A percentile compares a stretch with the other conserved stretches of the same genome.
Conservation (phyloP, 2,888 invertebrate genomes). For the Eucriotettix oculatus region DNA sequence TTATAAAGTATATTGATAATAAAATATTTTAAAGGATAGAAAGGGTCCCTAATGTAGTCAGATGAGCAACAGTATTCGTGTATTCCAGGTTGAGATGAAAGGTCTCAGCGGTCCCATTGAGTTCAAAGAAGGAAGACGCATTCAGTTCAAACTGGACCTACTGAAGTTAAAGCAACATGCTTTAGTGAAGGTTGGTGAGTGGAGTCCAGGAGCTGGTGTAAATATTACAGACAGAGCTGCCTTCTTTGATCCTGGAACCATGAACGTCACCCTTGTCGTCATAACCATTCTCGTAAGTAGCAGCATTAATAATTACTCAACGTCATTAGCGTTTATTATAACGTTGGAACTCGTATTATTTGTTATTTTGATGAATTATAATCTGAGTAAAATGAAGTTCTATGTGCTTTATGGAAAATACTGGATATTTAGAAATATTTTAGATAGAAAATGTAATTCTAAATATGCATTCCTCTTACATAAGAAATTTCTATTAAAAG, state of each 20-base stretch:
- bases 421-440: too few species aligned
- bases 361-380: too few species aligned
- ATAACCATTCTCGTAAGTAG: conserved; percentile 54
- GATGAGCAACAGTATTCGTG: neutral
- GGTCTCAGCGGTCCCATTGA: conserved; percentile 66
- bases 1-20: too few species aligned
- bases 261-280: conserved; percentile 59
- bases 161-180: conserved; percentile 56
- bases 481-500: too few species aligned
- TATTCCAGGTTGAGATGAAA: conserved; percentile 51
- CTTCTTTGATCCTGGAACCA: conserved; percentile 52
- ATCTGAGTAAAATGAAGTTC: too few species aligned
- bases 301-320: neutral
- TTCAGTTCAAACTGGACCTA: conserved; percentile 57
- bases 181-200: conserved; percentile 58
- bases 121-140: conserved; percentile 60
- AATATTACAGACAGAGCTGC: conserved; percentile 53
- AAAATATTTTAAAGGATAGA: too few species aligned
- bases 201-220: conserved; percentile 47
- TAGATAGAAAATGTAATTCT: too few species aligned
- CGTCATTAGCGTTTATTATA: too few species aligned
- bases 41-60: too few species aligned
- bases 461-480: too few species aligned
- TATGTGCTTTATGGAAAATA: too few species aligned
- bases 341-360: too few species aligned